Evolutionary conservation across 1,140 invertebrate species (phyloP), one percentile per base, ranked within the genome.

Genomic region (Centruroides sculpturatus): DNA sequence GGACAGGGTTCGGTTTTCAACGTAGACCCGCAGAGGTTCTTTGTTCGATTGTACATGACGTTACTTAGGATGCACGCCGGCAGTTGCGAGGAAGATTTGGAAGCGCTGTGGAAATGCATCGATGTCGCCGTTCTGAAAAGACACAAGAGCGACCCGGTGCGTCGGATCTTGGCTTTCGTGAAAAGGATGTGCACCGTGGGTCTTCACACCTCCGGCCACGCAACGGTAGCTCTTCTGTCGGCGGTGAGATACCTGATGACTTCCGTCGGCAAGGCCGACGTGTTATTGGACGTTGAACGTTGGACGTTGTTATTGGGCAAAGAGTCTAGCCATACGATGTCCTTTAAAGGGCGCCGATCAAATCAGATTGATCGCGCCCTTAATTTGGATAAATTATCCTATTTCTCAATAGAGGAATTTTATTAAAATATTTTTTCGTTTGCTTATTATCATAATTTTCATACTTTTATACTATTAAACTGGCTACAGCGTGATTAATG

Each of bases 1-100:
- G 90, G 87, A 1, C 87, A 95, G 71, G 92, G 89, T 4, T 83
- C 87, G 71, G 82, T 82, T 2, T 75, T 97, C 12, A 92, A 87
- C 70, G 84, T 97, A 56, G 93, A 98, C 78, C 90, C 92, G 10
- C 79, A 81, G 57, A 72, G 71, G 51, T 93, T 94, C 73, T 92
- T 94, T 74, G 79, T 77, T 54, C 82, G 86, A 72, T 75, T 95
- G 3, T 96, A 94, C 70, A 76, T 75, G 52, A 80, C 81, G 64
- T 73, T 92, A 64, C 74, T 86, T 4, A 71, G 69, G 48, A 61
- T 82, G 3, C 66, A 73, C 64, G 72, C 71, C 62, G 73, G 76
- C 8, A 80, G 75, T 60, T 79, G 78, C 61, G 77, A 82, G 65
- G 71, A 76, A 9, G 81, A 89, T 73, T 75, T 83, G 49, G 64